These are phyloP conservation scores for Ophioderma brevispina DNA, from an alignment of 35 echinoderm and acorn worm genomes.

Conservation along the genomic window DNA sequence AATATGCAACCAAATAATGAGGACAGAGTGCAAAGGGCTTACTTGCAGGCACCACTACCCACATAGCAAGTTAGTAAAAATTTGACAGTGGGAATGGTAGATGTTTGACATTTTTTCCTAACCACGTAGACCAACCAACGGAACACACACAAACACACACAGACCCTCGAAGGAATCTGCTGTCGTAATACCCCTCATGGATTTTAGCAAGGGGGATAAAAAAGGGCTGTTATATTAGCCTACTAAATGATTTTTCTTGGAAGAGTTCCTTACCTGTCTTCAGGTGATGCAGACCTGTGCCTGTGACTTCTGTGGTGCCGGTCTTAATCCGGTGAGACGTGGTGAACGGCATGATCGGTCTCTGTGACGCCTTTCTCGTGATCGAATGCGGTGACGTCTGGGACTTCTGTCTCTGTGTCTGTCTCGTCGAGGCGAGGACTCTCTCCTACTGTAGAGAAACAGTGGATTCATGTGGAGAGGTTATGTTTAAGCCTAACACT, in stretches of 20 bases:
- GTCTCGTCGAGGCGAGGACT: slow-evolving; percentile 88
- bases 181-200: neutral
- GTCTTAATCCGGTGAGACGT: slow-evolving; percentile 67
- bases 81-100: neutral
- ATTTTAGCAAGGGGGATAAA: no score
- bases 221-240: neutral
- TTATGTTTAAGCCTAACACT: no score
- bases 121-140: no score
- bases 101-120: neutral
- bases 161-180: neutral
- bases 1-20: no score
- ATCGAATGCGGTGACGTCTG: slow-evolving; percentile 60
- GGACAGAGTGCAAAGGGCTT: no score
- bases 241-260: neutral
- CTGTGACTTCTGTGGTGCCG: slow-evolving; percentile 53
- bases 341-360: slow-evolving; percentile 26
- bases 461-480: no score
- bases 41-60: no score
- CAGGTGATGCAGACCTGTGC: slow-evolving; percentile 64
- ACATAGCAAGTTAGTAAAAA: neutral
- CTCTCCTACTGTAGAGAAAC: no score
- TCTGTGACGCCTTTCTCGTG: slow-evolving; percentile 69
- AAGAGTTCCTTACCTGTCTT: slow-evolving; percentile 47
- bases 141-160: neutral
- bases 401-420: slow-evolving; percentile 63